Percentiles rank a stretch among this genome's conserved stretches.
These are phyloP conservation scores for Pelosia muscerda DNA, from an alignment of 2,888 invertebrate species.

Conservation along the genomic window DNA sequence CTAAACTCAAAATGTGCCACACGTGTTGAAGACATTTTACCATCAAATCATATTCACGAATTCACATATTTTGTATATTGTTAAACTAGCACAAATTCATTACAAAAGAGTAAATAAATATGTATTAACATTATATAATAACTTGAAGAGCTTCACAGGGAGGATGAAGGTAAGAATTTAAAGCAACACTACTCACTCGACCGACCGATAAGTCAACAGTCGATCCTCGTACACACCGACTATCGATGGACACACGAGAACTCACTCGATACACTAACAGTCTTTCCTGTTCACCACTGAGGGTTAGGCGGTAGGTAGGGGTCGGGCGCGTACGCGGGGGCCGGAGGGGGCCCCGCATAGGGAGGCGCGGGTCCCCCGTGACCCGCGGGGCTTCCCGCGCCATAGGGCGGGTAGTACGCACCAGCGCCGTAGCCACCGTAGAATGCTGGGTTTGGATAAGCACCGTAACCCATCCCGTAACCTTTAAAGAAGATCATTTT, in stretches of 20 bases:
- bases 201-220: conserved; percentile 36
- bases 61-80: background rate
- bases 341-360: conserved; percentile 52
- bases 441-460: conserved; percentile 81
- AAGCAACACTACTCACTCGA: conserved; percentile 58
- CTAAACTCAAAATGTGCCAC: background rate
- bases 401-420: conserved; percentile 82
- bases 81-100: conserved; percentile 29
- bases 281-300: conserved; percentile 68
- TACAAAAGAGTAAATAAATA: conserved; percentile 49
- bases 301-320: conserved; percentile 77
- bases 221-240: conserved; percentile 37
- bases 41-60: background rate
- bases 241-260: conserved; percentile 39
- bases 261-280: conserved; percentile 37
- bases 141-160: conserved; percentile 38
- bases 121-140: conserved; percentile 19
- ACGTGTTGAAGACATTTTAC: background rate
- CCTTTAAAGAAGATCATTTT: conserved; percentile 53
- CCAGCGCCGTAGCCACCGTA: conserved; percentile 85
- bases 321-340: conserved; percentile 63
- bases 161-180: conserved; percentile 49
- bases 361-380: conserved; percentile 63
- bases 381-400: conserved; percentile 66
- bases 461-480: conserved; percentile 79